Evolutionary conservation across 2,113 vertebrate genomes (phyloP), one percentile per base, ranked within the genome.

Genomic region (Acrocephalus kingi): DNA sequence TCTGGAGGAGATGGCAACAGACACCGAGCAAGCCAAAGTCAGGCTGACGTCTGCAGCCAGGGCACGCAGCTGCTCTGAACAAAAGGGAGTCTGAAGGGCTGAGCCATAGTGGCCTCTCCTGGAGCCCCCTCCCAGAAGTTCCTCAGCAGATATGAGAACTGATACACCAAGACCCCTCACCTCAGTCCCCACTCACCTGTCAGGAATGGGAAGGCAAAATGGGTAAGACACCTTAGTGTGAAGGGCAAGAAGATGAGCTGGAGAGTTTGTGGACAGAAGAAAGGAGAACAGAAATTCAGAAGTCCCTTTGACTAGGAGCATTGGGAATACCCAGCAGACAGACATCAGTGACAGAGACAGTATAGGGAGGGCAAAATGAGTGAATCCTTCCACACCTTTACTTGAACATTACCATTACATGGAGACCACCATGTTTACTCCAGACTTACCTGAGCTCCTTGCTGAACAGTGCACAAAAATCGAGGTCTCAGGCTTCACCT

Each of bases 91-190:
- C 30, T 7, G 27, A 75, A 39, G 27, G 45, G 45, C 33, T 75
- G 31, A 82, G 54, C 7, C 0, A 0, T 9, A 28, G 19, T 4
- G 14, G 41, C 10, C 16, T 85, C 33, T 18, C 24, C 4, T 28
- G 39, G 10, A 31, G 30, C 7, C 41, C 43, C 24, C 48, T 63
- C 77, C 45, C 77, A 75, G 30, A 54, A 82, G n/a, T 18, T 79
- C 30, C 63, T 49, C 51, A 58, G 22, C 59, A 76, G 79, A 30
- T 73, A 8, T 1, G 9, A 61, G 30, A 85, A n/a, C 21, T 7
- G 4, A 4, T 39, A 56, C 58, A 48, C 5, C 10, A 22, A 48
- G 25, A 23, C 15, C 24, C 39, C 30, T 48, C 73, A 54, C 11
- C 46, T 77, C 59, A 52, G 15, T 35, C 27, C 23, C 55, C 46